phyloP scores from a whole-genome alignment of 1,140 invertebrate species.

The Drosophila insularis region DNA sequence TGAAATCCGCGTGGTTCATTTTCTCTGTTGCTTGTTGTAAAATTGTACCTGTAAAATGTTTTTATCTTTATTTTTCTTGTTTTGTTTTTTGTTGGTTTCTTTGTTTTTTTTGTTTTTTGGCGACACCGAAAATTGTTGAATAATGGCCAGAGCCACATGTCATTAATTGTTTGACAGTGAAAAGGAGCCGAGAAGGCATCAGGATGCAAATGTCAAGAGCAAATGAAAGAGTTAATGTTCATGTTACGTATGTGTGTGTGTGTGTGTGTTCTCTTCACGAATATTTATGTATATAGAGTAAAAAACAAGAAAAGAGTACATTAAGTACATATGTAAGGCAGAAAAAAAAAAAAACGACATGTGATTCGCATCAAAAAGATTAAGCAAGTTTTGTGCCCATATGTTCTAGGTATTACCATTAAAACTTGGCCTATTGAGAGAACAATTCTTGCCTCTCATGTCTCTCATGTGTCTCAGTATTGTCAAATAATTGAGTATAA shows the following conservation, averaged over 20 bases:
- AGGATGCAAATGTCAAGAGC: conserved; percentile 24
- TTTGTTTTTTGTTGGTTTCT: conserved; percentile 39
- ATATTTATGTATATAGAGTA: not conserved
- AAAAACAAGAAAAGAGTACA: not conserved
- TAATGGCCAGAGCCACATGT: conserved; percentile 53
- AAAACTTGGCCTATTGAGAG: too few relatives aligned
- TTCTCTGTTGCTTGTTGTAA: not conserved
- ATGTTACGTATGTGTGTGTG: conserved; percentile 44
- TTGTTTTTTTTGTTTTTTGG: conserved; percentile 46
- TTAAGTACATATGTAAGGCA: not conserved
- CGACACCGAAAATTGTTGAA: conserved; percentile 63
- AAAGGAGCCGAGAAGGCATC: conserved; percentile 31
- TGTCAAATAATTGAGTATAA: too few relatives aligned
- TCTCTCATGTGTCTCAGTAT: too few relatives aligned
- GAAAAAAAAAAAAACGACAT: too few relatives aligned
- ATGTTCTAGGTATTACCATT: too few relatives aligned
- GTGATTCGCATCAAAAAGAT: not conserved
- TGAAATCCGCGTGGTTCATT: not conserved
- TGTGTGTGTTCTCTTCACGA: not conserved
- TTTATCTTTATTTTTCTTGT: conserved; percentile 19
- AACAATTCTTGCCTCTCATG: too few relatives aligned
- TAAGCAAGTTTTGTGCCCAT: not conserved
- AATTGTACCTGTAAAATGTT: conserved; percentile 4
- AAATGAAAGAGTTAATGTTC: conserved; percentile 25
- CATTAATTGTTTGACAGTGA: conserved; percentile 50